Percentiles rank a stretch among this genome's conserved stretches.
phyloP scores from a whole-genome alignment of 2,113 vertebrate genomes.

The Thunnus maccoyii region DNA sequence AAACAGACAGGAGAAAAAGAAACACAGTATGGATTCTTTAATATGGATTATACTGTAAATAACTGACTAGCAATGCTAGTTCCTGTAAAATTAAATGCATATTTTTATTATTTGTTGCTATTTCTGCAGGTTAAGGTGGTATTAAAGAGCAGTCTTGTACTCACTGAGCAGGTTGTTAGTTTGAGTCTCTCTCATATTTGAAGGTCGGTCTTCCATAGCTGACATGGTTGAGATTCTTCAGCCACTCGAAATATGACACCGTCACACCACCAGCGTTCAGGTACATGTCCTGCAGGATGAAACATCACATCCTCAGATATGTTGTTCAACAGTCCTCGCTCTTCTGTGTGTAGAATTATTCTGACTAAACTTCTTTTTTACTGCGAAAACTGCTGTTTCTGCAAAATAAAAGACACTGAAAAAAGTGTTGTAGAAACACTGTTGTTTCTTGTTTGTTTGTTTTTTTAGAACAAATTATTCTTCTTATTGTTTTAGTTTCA shows the following conservation, averaged over 20 bases:
- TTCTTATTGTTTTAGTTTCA: no score
- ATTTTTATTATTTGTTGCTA: no score
- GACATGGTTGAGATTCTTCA: constrained; percentile 99
- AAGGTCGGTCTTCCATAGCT: constrained; percentile 98
- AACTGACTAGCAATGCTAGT: no score
- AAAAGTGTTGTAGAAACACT: no score
- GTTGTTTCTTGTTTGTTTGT: no score
- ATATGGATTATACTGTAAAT: no score
- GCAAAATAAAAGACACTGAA: no score
- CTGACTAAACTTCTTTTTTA: neutral
- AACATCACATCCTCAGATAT: neutral
- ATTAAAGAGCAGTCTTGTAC: constrained; percentile 65
- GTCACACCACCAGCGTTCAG: constrained; percentile 99
- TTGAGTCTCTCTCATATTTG: constrained; percentile 99
- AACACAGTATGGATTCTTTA: no score
- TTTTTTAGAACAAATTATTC: no score
- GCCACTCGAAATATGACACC: constrained; percentile 98
- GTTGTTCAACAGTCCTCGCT: neutral
- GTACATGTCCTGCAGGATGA: constrained; percentile 92
- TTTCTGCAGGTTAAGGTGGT: neutral
- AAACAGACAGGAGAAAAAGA: no score
- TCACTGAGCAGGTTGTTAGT: constrained; percentile 98
- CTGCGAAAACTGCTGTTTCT: no score
- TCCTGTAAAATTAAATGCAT: no score
- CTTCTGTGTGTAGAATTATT: neutral